These are phyloP conservation scores for Automeris io DNA, from an alignment of 2,888 invertebrate genomes.

Conservation along the genomic window DNA sequence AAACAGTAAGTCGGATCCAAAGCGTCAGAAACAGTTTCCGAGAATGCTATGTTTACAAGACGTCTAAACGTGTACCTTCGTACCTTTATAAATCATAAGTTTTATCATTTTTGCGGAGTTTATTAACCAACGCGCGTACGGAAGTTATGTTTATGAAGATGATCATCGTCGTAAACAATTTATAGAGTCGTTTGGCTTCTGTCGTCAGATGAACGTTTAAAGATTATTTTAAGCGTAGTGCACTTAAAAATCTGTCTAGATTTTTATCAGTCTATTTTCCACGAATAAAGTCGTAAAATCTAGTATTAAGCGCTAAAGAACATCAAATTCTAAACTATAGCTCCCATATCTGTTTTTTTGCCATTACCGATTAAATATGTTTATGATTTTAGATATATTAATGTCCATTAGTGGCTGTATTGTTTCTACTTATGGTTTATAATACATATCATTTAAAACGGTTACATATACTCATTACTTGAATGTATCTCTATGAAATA, in stretches of 20 bases:
- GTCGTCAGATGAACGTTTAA: slow-evolving; percentile 14
- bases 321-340: no score
- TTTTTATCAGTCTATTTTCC: slow-evolving; percentile 2
- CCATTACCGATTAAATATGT: no score
- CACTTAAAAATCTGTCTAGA: slow-evolving; percentile 17
- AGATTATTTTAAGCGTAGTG: slow-evolving; percentile 13
- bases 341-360: no score
- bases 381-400: no score
- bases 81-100: slow-evolving; percentile 33
- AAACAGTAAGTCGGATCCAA: no score
- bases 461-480: no score
- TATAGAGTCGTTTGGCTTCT: slow-evolving; percentile 16
- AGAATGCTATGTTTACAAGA: slow-evolving; percentile 25
- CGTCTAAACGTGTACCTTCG: slow-evolving; percentile 15
- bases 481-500: no score
- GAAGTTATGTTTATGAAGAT: slow-evolving; percentile 28
- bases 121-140: slow-evolving; percentile 31
- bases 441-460: no score
- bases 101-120: slow-evolving; percentile 40
- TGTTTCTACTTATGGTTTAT: no score
- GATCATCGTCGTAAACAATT: slow-evolving; percentile 27
- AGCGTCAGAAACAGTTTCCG: slow-evolving; percentile 19
- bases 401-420: no score
- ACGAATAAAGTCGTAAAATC: slow-evolving; percentile 5
- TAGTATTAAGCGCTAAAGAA: slow-evolving; percentile 1